Conservation (phyloP, 1,140 invertebrate species). For the Cherax destructor region DNA sequence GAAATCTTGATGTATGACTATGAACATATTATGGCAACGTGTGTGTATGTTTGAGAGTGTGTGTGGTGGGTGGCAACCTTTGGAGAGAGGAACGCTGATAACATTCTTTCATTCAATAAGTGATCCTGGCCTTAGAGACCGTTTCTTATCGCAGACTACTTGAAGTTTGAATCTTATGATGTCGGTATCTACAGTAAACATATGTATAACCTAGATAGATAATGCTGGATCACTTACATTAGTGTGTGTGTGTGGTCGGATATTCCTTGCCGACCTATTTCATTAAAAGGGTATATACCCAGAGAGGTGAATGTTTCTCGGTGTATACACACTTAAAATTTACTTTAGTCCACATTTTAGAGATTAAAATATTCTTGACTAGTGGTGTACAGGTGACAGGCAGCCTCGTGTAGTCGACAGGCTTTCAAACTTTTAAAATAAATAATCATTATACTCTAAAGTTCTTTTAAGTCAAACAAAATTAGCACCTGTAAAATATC, state of each 20-base stretch:
- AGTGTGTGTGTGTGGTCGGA: background rate
- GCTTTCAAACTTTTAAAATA: too few relatives aligned
- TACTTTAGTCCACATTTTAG: too few relatives aligned
- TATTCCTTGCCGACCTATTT: too few relatives aligned
- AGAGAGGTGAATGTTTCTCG: too few relatives aligned
- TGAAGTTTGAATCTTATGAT: slow-evolving; percentile 8
- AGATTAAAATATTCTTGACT: too few relatives aligned
- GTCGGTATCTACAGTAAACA: background rate
- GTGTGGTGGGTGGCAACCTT: slow-evolving; percentile 2
- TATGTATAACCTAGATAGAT: background rate
- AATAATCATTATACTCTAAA: too few relatives aligned
- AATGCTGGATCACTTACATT: background rate
- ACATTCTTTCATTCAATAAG: slow-evolving; percentile 28
- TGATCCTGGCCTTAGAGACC: slow-evolving; percentile 5
- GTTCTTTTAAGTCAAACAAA: too few relatives aligned
- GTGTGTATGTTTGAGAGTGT: slow-evolving; percentile 6
- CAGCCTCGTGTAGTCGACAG: too few relatives aligned
- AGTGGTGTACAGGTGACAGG: too few relatives aligned
- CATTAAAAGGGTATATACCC: too few relatives aligned
- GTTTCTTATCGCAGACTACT: slow-evolving; percentile 28
- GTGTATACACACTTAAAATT: too few relatives aligned
- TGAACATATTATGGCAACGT: slow-evolving; percentile 10
- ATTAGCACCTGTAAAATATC: too few relatives aligned
- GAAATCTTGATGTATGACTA: background rate
- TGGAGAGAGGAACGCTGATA: background rate